Base-by-base conservation (phyloP, 1,140 invertebrate genomes). In the Drosophila pandora region DNA sequence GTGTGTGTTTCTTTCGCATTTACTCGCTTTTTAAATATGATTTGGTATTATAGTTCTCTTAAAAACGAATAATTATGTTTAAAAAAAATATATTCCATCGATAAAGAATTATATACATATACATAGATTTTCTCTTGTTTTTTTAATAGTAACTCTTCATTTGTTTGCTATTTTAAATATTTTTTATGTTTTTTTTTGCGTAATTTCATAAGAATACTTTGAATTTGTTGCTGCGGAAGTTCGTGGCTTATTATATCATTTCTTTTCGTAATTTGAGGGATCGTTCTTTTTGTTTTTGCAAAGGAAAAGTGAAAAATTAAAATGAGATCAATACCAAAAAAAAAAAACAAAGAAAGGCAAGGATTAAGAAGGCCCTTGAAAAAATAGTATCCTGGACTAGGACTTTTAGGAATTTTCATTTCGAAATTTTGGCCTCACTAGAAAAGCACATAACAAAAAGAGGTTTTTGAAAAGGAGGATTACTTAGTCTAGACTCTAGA, bases 181-280 rank as follows among this genome's bases (percentile, higher is more conserved):
- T 43, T 61, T 79, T 72, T 78, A 32, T 61, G 75, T 72, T 76
- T 22, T 57, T n/a, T 60, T 78, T 62, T 55, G 41, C 67, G 60
- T 84, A 84, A 84, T 84, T 85, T 87, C 74, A 81, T 85, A 78
- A 85, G 74, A 85, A 85, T 85, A 85, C 82, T 85, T 87, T 87
- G 47, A 76, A 70, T 74, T 74, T 79, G 73, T 71, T 64, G 76
- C 72, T 87, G 78, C 83, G 74, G 70, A 87, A 76, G 72, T 76
- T 76, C 68, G 67, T 70, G 69, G 65, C 65, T 58, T 53, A 59
- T 70, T 22, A 37, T 52, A 43, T 71, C 57, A 21, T 12, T 69
- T 70, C 57, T 81, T 58, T 65, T 71, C 73, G 25, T 23, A 39
- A 52, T 49, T 34, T n/a, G 49, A 9, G 25, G 25, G 25, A 3